Evolutionary conservation across 2,797 vertebrate genomes (phyloP).

Genomic region (Acanthis flammea): DNA sequence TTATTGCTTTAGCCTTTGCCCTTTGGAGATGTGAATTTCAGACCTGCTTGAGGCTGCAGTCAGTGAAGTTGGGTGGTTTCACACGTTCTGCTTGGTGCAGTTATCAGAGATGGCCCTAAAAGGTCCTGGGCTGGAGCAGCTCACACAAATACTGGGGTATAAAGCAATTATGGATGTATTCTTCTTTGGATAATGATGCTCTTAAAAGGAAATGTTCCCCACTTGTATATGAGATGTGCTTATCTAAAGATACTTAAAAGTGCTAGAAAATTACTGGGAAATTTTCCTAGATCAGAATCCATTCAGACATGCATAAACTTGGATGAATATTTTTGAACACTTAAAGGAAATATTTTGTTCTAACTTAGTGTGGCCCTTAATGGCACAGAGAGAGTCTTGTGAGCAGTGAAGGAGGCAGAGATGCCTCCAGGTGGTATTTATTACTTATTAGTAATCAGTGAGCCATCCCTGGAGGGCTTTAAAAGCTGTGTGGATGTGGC

Average conservation of each 20-base stretch:
- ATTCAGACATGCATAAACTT: not conserved
- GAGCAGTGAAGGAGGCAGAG: not conserved
- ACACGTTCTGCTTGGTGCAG: fast-evolving
- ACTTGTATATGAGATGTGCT: fast-evolving
- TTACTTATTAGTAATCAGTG: not conserved
- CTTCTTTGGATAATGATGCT: not conserved
- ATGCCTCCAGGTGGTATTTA: not conserved
- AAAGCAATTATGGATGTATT: not conserved
- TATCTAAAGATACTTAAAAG: not conserved
- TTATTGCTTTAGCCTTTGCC: conserved; percentile 26
- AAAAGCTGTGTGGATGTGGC: not conserved
- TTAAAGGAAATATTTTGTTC: not conserved
- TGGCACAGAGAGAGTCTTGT: not conserved
- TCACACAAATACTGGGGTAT: fast-evolving
- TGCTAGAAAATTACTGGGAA: not conserved
- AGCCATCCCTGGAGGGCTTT: not conserved
- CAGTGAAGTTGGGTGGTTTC: not conserved
- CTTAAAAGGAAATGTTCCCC: not conserved
- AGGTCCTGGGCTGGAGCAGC: fast-evolving
- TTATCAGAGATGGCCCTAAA: not conserved
- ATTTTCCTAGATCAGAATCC: not conserved
- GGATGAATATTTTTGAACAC: not conserved
- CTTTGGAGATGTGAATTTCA: not conserved
- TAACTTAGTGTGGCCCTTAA: not conserved
- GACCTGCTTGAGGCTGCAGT: not conserved